phyloP scores from a whole-genome alignment of 2,113 vertebrate species.

The Nycticorax nycticorax region DNA sequence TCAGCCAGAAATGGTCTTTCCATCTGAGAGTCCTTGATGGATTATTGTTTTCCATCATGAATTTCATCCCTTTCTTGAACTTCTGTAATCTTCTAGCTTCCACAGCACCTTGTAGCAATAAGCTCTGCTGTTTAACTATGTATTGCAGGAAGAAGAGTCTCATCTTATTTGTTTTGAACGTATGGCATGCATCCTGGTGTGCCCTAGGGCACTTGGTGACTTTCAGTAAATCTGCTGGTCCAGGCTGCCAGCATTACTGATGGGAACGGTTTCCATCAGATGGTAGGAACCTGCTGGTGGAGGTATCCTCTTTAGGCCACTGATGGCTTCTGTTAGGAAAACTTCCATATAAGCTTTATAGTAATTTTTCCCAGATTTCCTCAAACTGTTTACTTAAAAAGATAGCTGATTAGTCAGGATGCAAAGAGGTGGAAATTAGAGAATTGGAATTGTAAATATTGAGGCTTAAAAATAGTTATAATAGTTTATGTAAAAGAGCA shows the following conservation, averaged over 20 bases:
- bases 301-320: background rate
- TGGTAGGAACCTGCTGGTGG: background rate
- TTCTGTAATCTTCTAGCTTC: background rate
- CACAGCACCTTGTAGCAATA: background rate
- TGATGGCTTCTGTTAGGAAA: background rate
- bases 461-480: background rate
- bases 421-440: background rate
- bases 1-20: background rate
- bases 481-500: too few species aligned
- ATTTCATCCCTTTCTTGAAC: background rate
- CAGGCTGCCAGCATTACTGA: background rate
- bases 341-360: background rate
- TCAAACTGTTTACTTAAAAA: background rate
- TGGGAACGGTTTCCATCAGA: background rate
- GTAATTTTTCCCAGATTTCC: background rate
- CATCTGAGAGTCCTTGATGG: background rate
- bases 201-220: background rate
- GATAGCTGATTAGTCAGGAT: background rate
- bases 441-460: background rate
- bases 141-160: background rate
- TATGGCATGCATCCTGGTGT: background rate
- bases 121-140: background rate
- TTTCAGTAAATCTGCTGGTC: background rate
- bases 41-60: background rate
- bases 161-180: background rate